Percentiles rank a stretch among this genome's conserved stretches.
phyloP scores from a whole-genome alignment of 2,797 vertebrate genomes.

The Halcyon smyrnensis region DNA sequence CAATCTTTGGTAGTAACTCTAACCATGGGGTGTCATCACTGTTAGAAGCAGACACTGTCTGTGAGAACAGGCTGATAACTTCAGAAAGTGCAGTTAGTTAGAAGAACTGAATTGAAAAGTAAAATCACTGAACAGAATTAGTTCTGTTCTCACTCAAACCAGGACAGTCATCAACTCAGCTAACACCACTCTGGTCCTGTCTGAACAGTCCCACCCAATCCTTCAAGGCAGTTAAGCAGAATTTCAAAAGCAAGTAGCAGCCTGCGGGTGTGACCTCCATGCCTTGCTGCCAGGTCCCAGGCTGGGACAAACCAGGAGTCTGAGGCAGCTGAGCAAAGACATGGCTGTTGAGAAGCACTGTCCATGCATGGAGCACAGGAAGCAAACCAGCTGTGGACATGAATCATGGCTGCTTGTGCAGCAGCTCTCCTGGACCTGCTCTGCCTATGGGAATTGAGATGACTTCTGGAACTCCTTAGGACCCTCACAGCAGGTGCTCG shows the following conservation, averaged over 20 bases:
- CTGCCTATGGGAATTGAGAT: neutral
- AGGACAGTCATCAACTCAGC: neutral
- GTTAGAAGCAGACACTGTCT: too few relatives aligned
- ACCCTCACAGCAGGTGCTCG: accelerated
- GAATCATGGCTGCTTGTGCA: accelerated
- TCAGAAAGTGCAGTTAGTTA: too few relatives aligned
- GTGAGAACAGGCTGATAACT: too few relatives aligned
- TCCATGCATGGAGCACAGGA: neutral
- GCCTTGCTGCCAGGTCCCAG: neutral
- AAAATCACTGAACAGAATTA: too few relatives aligned
- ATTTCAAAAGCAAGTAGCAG: neutral
- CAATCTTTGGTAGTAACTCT: too few relatives aligned
- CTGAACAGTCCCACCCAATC: neutral
- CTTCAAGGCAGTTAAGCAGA: neutral
- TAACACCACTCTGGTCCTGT: neutral
- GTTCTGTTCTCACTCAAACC: too few relatives aligned
- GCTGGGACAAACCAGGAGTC: neutral
- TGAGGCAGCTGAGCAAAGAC: neutral
- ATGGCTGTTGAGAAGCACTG: neutral
- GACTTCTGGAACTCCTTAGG: neutral
- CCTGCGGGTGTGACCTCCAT: neutral
- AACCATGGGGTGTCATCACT: too few relatives aligned
- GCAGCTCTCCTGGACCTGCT: neutral
- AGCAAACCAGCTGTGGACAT: neutral
- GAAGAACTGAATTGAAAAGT: too few relatives aligned